A percentile compares a stretch with the other conserved stretches of the same genome.
phyloP scores from a whole-genome alignment of 1,140 invertebrate genomes.

The Macrobrachium rosenbergii region DNA sequence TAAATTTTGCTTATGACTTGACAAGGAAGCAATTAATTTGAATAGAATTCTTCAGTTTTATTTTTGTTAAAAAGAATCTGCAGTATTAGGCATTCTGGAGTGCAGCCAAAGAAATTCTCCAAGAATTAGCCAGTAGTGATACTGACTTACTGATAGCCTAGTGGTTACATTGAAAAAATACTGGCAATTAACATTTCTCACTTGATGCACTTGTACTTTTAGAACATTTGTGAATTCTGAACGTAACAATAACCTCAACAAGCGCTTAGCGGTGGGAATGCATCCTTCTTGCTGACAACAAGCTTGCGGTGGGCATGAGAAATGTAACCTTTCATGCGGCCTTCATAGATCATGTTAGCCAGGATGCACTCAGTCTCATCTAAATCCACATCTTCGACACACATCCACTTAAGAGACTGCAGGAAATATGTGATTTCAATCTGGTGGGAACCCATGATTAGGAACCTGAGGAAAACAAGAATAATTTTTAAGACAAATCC shows the following conservation, averaged over 20 bases:
- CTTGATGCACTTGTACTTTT: no score
- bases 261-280: conserved; percentile 80
- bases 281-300: conserved; percentile 96
- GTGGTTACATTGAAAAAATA: no score
- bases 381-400: conserved; percentile 85
- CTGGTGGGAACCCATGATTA: conserved; percentile 87
- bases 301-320: conserved; percentile 97
- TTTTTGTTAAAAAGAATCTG: no score
- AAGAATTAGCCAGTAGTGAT: no score
- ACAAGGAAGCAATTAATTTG: no score
- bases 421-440: conserved; percentile 89
- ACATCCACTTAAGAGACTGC: conserved; percentile 80
- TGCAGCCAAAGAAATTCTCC: no score
- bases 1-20: no score
- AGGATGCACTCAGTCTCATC: conserved; percentile 97
- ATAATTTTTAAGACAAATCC: not conserved
- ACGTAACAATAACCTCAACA: not conserved
- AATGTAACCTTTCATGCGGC: conserved; percentile 96
- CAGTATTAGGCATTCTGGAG: no score
- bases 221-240: no score
- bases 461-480: conserved; percentile 38
- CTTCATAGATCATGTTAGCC: conserved; percentile 95
- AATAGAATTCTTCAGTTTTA: no score
- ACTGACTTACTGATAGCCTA: no score
- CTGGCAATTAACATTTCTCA: no score